phyloP scores from a whole-genome alignment of 2,113 vertebrate genomes.

The Salvelinus fontinalis region DNA sequence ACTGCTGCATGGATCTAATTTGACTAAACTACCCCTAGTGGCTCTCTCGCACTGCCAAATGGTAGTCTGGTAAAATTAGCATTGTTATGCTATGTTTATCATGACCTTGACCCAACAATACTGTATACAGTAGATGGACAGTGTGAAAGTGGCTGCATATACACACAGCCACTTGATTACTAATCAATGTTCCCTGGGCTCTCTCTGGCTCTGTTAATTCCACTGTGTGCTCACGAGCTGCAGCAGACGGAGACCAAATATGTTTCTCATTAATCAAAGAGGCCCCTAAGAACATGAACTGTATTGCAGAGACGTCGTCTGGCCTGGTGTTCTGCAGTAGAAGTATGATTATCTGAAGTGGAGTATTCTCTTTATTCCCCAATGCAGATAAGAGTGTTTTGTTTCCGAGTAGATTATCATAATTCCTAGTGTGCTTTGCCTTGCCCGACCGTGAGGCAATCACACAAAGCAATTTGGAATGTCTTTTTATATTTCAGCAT shows the following conservation, averaged over 20 bases:
- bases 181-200: constrained; percentile 51
- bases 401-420: constrained; percentile 35
- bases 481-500: neutral
- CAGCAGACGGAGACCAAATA: constrained; percentile 18
- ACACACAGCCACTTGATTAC: constrained; percentile 42
- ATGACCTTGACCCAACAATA: constrained; percentile 53
- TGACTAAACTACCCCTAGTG: no score
- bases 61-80: no score
- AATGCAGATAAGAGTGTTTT: constrained; percentile 16
- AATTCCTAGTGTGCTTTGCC: no score
- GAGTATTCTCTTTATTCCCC: no score
- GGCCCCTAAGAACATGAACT: constrained; percentile 3
- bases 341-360: constrained; percentile 34
- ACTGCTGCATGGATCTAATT: no score
- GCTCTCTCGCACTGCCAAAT: no score
- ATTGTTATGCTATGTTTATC: neutral
- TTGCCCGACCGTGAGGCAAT: neutral
- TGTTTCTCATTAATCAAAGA: constrained; percentile 44
- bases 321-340: constrained; percentile 5
- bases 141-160: constrained; percentile 51
- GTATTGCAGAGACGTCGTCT: constrained; percentile 32
- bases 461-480: constrained; percentile 17
- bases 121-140: constrained; percentile 20
- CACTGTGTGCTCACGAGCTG: constrained; percentile 39
- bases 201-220: constrained; percentile 54